Evolutionary conservation across 2,113 vertebrate species (phyloP).

Genomic region (Panthera tigris): DNA sequence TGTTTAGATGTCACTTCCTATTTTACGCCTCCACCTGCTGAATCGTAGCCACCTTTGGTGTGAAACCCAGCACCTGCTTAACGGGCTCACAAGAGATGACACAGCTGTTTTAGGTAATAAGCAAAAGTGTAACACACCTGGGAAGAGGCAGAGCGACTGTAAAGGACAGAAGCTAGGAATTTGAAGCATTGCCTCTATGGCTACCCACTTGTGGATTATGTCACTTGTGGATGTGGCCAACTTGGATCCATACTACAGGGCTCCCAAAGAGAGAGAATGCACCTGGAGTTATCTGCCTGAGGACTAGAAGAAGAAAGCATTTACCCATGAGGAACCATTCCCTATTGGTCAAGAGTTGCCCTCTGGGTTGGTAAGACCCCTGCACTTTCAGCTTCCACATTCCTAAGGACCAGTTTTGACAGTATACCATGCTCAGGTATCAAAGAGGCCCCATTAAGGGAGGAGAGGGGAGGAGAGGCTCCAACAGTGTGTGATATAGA

Average conservation of each 20-base stretch:
- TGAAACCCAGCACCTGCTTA: conserved; percentile 67
- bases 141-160: background rate
- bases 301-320: background rate
- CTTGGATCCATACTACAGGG: background rate
- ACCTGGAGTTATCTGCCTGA: background rate
- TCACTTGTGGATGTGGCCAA: background rate
- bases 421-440: background rate
- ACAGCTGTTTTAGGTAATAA: conserved; percentile 1
- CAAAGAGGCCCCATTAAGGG: background rate
- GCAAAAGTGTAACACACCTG: conserved; percentile 50
- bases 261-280: background rate
- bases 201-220: background rate
- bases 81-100: background rate
- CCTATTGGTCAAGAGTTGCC: background rate
- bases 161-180: background rate
- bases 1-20: conserved; percentile 57
- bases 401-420: background rate
- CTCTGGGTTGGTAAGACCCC: background rate
- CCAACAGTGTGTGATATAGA: background rate
- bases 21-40: conserved; percentile 45
- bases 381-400: background rate
- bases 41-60: conserved; percentile 17
- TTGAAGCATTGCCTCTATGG: background rate
- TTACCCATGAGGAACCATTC: background rate
- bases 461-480: background rate